A percentile compares a stretch with the other conserved stretches of the same genome.
phyloP scores from a whole-genome alignment of 2,888 invertebrate species.

The Cheilosia soror region DNA sequence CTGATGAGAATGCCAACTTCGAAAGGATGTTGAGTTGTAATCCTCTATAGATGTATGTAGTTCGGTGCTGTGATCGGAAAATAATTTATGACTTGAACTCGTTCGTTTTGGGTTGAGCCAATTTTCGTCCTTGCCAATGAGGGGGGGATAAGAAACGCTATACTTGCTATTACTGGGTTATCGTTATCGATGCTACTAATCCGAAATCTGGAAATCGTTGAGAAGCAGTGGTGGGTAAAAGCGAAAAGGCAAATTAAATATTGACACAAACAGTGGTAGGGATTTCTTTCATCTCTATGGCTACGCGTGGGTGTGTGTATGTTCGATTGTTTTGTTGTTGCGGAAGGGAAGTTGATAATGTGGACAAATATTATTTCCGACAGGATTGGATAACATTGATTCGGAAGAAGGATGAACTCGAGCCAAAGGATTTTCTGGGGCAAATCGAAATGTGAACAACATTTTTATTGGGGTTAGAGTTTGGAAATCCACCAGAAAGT shows the following conservation, averaged over 20 bases:
- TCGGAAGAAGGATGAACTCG: neutral
- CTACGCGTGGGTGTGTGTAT: neutral
- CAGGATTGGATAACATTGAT: slow-evolving; percentile 44
- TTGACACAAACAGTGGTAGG: slow-evolving; percentile 67
- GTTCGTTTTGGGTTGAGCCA: slow-evolving; percentile 41
- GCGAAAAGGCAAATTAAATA: slow-evolving; percentile 62
- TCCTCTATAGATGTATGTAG: slow-evolving; percentile 17
- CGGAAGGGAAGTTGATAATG: slow-evolving; percentile 41
- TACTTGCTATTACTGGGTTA: slow-evolving; percentile 65
- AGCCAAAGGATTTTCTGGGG: slow-evolving; percentile 25
- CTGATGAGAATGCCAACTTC: slow-evolving; percentile 51
- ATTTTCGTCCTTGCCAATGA: slow-evolving; percentile 64
- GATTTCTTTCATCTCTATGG: slow-evolving; percentile 18
- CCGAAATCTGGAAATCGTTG: slow-evolving; percentile 43
- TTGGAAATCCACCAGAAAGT: slow-evolving; percentile 34
- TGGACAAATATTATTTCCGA: slow-evolving; percentile 61
- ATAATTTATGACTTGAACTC: slow-evolving; percentile 69
- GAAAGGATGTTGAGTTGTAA: slow-evolving; percentile 27
- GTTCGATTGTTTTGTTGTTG: neutral
- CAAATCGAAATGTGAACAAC: slow-evolving; percentile 47
- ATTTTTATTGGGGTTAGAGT: slow-evolving; percentile 53
- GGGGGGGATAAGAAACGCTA: slow-evolving; percentile 50
- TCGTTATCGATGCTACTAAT: slow-evolving; percentile 69
- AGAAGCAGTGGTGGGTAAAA: slow-evolving; percentile 27
- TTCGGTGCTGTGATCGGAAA: slow-evolving; percentile 64